Conservation (phyloP, 2,797 vertebrate species). For the Clarias laeviceps region DNA sequence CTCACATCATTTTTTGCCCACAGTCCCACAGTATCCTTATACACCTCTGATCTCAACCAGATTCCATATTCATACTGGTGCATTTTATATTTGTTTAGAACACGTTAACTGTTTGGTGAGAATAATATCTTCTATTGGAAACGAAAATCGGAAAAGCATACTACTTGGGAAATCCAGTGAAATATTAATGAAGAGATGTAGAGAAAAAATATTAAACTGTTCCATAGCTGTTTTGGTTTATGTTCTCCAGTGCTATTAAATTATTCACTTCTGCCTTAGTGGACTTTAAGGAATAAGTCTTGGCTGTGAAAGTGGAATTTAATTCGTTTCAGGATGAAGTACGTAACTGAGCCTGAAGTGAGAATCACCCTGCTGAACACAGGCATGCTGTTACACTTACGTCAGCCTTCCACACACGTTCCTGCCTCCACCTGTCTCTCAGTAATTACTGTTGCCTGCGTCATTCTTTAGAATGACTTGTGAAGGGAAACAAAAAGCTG, state of each 20-base stretch:
- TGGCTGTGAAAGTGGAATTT: neutral
- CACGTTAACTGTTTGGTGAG: neutral
- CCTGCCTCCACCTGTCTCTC: neutral
- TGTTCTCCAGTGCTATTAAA: constrained; percentile 1
- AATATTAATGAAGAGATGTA: constrained; percentile 45
- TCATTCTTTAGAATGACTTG: neutral
- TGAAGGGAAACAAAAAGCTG: neutral
- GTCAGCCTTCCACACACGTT: neutral
- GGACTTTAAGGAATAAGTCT: neutral
- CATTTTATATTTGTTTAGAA: neutral
- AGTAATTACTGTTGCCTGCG: constrained; percentile 2
- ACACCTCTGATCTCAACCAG: neutral
- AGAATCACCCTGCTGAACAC: constrained; percentile 16
- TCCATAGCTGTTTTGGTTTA: constrained; percentile 3
- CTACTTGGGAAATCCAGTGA: constrained; percentile 39
- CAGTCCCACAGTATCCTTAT: neutral
- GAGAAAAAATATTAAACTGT: neutral
- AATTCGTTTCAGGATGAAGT: neutral
- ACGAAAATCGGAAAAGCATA: constrained; percentile 4
- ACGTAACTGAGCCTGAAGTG: constrained; percentile 20
- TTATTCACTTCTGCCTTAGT: neutral
- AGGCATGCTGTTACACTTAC: constrained; percentile 24
- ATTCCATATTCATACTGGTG: neutral
- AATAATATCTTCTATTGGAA: neutral
- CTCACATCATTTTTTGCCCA: neutral